Evolutionary conservation across 1,140 invertebrate genomes (phyloP).

Genomic region (Drosophila punjabiensis): DNA sequence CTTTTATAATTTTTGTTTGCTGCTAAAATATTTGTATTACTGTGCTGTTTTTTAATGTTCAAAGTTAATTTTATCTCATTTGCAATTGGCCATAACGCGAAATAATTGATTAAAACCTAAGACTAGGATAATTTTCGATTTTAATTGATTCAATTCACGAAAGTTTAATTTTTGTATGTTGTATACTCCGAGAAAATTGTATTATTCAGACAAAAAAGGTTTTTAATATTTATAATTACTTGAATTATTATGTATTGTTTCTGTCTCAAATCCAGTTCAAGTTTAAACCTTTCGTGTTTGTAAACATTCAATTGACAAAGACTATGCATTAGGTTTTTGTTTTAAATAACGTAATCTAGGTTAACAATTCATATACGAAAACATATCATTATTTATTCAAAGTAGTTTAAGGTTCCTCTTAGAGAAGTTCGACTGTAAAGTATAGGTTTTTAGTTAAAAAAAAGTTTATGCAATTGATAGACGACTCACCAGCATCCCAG

Average conservation of each 20-base stretch:
- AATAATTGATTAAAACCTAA: neutral
- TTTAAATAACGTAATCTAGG: neutral
- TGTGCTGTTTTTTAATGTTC: neutral
- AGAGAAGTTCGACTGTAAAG: conserved; percentile 27
- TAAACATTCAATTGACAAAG: neutral
- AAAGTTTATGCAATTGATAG: conserved; percentile 80
- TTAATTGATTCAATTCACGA: neutral
- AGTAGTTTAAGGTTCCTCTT: neutral
- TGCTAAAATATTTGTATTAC: neutral
- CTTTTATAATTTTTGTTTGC: neutral
- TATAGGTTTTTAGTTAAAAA: conserved; percentile 54
- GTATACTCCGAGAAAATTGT: neutral
- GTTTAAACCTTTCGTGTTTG: neutral
- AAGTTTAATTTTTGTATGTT: neutral
- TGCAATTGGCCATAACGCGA: neutral
- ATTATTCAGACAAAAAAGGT: too few relatives aligned
- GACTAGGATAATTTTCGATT: neutral
- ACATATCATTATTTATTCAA: neutral
- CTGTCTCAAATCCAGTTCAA: neutral
- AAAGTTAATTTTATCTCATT: neutral
- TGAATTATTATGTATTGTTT: neutral
- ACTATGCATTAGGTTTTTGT: neutral
- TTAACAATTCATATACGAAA: neutral
- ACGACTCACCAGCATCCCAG: conserved; percentile 30
- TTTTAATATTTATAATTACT: neutral